A percentile compares a stretch with the other conserved stretches of the same genome.
These are phyloP conservation scores for Excalfactoria chinensis DNA, from an alignment of 2,113 vertebrate genomes.

Conservation along the genomic window DNA sequence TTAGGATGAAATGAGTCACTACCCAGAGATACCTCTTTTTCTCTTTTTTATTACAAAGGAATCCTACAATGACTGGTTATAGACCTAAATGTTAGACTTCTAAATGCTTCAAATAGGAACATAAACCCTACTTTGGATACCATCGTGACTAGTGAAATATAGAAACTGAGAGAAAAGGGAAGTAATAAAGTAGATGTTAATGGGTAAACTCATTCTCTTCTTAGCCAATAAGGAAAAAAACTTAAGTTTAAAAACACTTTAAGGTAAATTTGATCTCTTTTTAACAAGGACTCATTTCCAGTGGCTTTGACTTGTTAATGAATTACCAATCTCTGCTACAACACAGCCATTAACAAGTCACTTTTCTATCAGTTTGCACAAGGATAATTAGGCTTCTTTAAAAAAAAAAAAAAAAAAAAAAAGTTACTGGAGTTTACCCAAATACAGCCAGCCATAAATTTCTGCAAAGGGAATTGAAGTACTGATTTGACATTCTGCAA, in stretches of 20 bases:
- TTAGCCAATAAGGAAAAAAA: neutral
- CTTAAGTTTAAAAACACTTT: neutral
- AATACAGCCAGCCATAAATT: neutral
- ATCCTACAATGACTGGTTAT: neutral
- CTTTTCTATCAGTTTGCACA: neutral
- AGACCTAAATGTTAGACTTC: neutral
- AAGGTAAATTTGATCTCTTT: neutral
- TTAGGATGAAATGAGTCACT: conserved; percentile 6
- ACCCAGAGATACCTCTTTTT: neutral
- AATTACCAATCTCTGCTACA: neutral
- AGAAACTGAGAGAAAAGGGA: neutral
- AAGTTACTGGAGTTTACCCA: neutral
- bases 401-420: neutral
- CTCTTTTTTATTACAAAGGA: neutral
- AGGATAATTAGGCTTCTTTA: neutral
- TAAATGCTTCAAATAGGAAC: neutral
- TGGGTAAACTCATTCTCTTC: neutral
- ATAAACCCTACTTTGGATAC: neutral
- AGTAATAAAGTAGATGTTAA: neutral
- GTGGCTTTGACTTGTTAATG: neutral
- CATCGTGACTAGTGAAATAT: neutral
- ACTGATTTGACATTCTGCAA: neutral
- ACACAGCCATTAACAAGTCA: neutral
- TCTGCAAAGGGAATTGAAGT: neutral
- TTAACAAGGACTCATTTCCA: neutral